These are phyloP conservation scores for Trachelus tabidus DNA, from an alignment of 2,888 invertebrate species.

Conservation along the genomic window DNA sequence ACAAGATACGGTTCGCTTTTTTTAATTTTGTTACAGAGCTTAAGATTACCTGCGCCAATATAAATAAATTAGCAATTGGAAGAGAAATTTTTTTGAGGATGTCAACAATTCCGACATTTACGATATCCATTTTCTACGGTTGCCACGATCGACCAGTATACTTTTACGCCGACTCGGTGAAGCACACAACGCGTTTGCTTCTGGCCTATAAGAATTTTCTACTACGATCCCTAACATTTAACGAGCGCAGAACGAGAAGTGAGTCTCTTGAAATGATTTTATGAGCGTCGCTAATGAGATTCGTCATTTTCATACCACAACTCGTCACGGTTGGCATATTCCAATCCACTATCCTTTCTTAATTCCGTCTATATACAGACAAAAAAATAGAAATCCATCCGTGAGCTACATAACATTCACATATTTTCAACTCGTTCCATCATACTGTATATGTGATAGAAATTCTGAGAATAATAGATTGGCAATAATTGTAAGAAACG, in stretches of 20 bases:
- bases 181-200: not conserved
- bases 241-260: not conserved
- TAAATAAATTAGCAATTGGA: not conserved
- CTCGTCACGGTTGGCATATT: not conserved
- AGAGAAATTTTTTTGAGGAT: not conserved
- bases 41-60: not conserved
- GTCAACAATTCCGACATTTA: not conserved
- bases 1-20: constrained; percentile 13
- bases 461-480: not conserved
- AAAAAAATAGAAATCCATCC: not conserved
- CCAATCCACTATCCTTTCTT: not conserved
- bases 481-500: not conserved
- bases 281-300: not conserved
- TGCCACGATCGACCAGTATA: not conserved
- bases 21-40: constrained; percentile 17
- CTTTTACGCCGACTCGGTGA: not conserved
- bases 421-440: not conserved
- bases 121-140: not conserved
- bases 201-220: not conserved
- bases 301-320: not conserved
- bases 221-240: not conserved
- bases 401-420: not conserved
- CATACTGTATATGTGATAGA: not conserved
- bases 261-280: not conserved
- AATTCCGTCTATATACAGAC: not conserved